These are phyloP conservation scores for Mythimna albipuncta DNA, from an alignment of 2,888 invertebrate species.

Conservation along the genomic window DNA sequence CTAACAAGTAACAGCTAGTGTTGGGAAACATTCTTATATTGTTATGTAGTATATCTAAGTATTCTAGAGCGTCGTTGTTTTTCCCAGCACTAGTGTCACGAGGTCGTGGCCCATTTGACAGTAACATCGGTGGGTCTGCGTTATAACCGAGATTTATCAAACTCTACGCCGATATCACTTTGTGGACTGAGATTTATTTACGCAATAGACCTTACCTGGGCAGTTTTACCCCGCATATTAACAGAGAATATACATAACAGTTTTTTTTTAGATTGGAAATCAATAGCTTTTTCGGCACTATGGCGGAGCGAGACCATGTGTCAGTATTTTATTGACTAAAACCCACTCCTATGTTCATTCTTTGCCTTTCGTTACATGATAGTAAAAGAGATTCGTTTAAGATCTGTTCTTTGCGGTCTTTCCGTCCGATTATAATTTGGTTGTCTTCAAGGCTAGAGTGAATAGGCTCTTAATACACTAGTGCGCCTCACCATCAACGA, in stretches of 20 bases:
- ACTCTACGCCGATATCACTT: conserved; percentile 29
- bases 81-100: conserved; percentile 30
- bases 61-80: conserved; percentile 6
- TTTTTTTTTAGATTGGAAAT: too few species aligned
- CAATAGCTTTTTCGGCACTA: too few species aligned
- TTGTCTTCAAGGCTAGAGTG: too few species aligned
- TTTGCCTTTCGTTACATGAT: too few species aligned
- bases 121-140: conserved; percentile 34
- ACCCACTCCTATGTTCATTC: too few species aligned
- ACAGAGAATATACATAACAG: neutral
- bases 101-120: conserved; percentile 8
- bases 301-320: too few species aligned
- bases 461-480: too few species aligned
- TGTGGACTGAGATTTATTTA: conserved; percentile 29
- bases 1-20: conserved; percentile 16
- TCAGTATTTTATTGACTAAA: too few species aligned
- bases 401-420: too few species aligned
- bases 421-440: too few species aligned
- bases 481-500: too few species aligned
- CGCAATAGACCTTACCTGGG: neutral
- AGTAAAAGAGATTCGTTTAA: neutral
- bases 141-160: conserved; percentile 19
- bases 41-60: conserved; percentile 16
- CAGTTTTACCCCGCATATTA: neutral
- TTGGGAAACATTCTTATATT: conserved; percentile 25